Evolutionary conservation across 2,113 vertebrate genomes (phyloP).

Genomic region (Cygnus buccinator): DNA sequence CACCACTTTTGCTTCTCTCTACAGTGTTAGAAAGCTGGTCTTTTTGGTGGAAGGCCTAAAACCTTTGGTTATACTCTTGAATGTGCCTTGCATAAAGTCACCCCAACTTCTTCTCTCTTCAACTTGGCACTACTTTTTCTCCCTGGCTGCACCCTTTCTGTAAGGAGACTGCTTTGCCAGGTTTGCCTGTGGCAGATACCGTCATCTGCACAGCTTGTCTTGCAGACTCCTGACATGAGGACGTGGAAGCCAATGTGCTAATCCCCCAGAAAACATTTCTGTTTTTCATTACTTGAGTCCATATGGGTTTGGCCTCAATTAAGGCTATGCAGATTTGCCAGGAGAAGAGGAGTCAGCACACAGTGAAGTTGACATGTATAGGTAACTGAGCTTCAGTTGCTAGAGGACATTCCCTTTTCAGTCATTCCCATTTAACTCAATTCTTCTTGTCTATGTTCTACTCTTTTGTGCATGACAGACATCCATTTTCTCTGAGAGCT

Average conservation of each 20-base stretch:
- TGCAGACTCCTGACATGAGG: neutral
- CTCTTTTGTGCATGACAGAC: neutral
- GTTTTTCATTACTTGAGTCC: neutral
- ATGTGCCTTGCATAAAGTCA: neutral
- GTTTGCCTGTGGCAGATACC: neutral
- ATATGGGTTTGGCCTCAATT: neutral
- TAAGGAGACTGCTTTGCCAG: neutral
- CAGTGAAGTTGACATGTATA: neutral
- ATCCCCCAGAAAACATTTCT: accelerated
- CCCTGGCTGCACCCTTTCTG: accelerated
- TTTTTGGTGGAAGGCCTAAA: neutral
- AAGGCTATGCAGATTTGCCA: neutral
- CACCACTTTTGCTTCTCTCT: neutral
- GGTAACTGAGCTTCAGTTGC: neutral
- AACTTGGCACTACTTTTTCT: neutral
- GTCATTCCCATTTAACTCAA: neutral
- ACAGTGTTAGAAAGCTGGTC: neutral
- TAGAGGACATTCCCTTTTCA: neutral
- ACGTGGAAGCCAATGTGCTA: neutral
- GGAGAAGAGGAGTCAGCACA: neutral
- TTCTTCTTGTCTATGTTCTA: neutral
- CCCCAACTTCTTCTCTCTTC: neutral
- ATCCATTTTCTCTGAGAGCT: neutral
- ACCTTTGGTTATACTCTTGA: neutral
- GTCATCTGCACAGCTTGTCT: neutral